These are phyloP conservation scores for Coracias cyanogaster DNA, from an alignment of 2,797 vertebrate species.

Conservation along the genomic window DNA sequence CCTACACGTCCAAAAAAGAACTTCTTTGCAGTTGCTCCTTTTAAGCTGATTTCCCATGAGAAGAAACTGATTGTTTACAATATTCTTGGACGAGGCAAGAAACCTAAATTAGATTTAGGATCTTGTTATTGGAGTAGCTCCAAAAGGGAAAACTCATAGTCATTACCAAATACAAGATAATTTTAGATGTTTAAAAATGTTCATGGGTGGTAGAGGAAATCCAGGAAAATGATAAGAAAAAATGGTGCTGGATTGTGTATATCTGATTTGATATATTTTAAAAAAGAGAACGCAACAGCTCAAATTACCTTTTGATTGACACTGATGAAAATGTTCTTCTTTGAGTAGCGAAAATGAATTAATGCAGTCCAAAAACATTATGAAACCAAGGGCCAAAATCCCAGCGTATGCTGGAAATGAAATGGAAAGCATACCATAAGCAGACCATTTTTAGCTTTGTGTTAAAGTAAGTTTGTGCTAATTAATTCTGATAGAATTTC, in stretches of 20 bases:
- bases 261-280: neutral
- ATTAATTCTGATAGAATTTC: neutral
- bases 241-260: neutral
- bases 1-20: neutral
- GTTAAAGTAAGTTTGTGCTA: neutral
- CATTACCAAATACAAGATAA: neutral
- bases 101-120: neutral
- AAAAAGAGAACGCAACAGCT: neutral
- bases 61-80: neutral
- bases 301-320: neutral
- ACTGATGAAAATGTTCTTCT: neutral
- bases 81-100: neutral
- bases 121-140: neutral
- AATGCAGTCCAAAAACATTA: neutral
- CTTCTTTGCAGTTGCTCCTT: neutral
- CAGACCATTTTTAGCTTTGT: neutral
- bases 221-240: neutral
- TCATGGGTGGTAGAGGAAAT: neutral
- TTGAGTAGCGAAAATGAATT: neutral
- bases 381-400: neutral
- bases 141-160: neutral
- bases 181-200: neutral
- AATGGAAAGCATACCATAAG: neutral
- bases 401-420: neutral
- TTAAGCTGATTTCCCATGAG: neutral